phyloP scores from a whole-genome alignment of 2,888 invertebrate genomes.

The Synergus itoensis region DNA sequence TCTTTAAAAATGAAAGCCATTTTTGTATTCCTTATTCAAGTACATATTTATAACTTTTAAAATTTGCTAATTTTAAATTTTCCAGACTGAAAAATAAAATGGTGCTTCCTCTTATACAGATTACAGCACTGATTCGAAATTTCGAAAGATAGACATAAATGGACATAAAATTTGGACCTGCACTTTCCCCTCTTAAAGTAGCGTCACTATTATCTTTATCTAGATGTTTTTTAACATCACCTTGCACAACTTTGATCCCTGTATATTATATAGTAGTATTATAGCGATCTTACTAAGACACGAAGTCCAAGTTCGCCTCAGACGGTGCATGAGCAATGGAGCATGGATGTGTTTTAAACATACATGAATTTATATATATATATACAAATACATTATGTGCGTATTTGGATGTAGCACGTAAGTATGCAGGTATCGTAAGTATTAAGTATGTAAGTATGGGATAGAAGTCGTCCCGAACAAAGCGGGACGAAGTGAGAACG shows the following conservation, averaged over 20 bases:
- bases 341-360: neutral
- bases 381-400: neutral
- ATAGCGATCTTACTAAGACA: neutral
- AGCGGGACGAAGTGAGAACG: constrained; percentile 57
- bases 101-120: too few species aligned
- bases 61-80: too few species aligned
- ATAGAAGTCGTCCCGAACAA: constrained; percentile 54
- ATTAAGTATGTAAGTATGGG: constrained; percentile 10
- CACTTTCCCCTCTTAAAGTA: neutral
- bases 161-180: neutral
- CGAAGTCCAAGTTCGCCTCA: neutral
- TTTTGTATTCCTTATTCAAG: neutral
- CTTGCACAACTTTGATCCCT: constrained; percentile 17
- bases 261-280: neutral
- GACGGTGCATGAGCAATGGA: neutral
- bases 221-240: neutral
- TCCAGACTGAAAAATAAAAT: too few species aligned
- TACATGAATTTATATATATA: neutral
- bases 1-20: neutral
- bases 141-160: too few species aligned
- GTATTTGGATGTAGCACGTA: neutral
- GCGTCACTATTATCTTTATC: neutral
- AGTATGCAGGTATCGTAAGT: neutral
- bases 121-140: too few species aligned
- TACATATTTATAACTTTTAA: too few species aligned